Evolutionary conservation across 1,140 invertebrate species (phyloP), one percentile per base, ranked within the genome.

Genomic region (Archegozetes longisetosus): DNA sequence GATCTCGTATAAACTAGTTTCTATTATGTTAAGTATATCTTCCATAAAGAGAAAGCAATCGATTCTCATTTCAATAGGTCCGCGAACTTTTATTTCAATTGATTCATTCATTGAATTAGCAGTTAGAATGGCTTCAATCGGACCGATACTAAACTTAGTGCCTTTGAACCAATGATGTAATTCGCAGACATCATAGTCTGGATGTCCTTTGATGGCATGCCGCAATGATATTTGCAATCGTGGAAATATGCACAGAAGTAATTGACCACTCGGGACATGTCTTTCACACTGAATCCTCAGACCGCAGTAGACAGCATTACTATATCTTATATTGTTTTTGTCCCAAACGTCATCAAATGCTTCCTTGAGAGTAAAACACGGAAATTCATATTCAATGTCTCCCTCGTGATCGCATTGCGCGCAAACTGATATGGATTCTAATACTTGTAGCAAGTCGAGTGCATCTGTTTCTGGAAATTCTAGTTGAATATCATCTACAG

Each of bases 131-230:
- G 53, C 53, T 32, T 88, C 84, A 54, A 85, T 75, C 32, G 78
- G 75, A 1, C 82, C 81, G 55, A 80, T 80, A 66, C 80, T 84
- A 55, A 86, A 76, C 70, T 86, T 86, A n/a, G 82, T 84, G 17
- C 84, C 85, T 55, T 81, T 75, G 69, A 79, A 80, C 85, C 85
- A 89, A 68, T 88, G 85, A 64, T 84, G 83, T 13, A 89, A 71
- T 71, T 88, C 84, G 22, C 55, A 24, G 27, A 55, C 56, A 40
- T 63, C 46, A 28, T 29, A 55, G 22, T 53, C 50, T 2, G 29
- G n/a, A 55, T 59, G 27, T 24, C 54, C 23, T n/a, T 56, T 32
- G 9, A 59, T 14, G 6, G 25, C 48, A 4, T 24, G 26, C n/a
- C 56, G 28, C 25, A 62, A 26, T 23, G 63, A 61, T 70, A 81